phyloP scores from a whole-genome alignment of 1,140 invertebrate species.

The Euglossa dilemma region DNA sequence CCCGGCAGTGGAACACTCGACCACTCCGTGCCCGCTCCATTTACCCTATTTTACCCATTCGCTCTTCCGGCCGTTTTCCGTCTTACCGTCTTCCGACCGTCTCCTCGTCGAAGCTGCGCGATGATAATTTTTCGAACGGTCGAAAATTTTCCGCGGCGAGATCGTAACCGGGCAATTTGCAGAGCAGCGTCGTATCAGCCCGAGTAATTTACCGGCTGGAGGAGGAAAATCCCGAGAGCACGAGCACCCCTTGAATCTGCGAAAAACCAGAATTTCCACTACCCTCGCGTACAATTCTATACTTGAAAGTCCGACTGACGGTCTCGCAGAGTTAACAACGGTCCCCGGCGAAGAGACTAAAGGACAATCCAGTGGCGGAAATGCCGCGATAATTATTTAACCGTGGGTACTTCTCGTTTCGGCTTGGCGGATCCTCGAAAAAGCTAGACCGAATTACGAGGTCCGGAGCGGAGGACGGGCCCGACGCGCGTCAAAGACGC shows the following conservation, averaged over 20 bases:
- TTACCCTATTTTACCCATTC: no score
- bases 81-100: no score
- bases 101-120: no score
- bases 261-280: not conserved
- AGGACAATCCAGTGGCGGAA: not conserved
- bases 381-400: slow-evolving; percentile 10
- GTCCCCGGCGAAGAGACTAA: not conserved
- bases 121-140: no score
- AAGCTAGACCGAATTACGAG: not conserved
- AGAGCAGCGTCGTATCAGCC: no score
- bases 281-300: not conserved
- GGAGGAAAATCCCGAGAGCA: no score
- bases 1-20: not conserved
- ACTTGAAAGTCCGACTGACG: not conserved
- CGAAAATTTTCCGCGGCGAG: no score
- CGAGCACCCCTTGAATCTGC: no score
- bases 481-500: not conserved
- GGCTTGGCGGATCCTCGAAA: not conserved
- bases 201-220: no score
- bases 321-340: not conserved
- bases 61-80: no score
- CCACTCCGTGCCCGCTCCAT: not conserved
- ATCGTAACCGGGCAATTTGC: no score
- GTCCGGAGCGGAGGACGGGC: no score
- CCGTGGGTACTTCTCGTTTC: not conserved